phyloP scores from a whole-genome alignment of 2,888 invertebrate species.

The Leptodirus hochenwartii region DNA sequence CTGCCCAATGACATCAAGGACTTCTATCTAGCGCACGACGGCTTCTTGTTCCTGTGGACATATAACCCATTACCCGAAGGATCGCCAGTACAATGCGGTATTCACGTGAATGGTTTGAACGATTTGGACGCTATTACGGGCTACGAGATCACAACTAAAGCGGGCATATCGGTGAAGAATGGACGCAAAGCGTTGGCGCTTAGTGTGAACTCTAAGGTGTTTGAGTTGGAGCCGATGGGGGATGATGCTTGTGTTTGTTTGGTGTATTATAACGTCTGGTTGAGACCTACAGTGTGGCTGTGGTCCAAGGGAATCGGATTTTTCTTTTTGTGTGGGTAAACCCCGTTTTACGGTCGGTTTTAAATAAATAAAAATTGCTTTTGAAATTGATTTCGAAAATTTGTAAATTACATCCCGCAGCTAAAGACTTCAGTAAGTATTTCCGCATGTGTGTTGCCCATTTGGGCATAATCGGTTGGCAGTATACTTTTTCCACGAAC shows the following conservation, averaged over 20 bases:
- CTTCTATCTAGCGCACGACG: conserved; percentile 69
- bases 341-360: too few species aligned
- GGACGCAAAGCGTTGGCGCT: conserved; percentile 13
- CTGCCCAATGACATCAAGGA: conserved; percentile 63
- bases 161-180: conserved; percentile 14
- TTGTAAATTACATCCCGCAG: too few species aligned
- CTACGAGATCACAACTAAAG: conserved; percentile 17
- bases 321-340: conserved; percentile 66
- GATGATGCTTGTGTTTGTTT: conserved; percentile 19
- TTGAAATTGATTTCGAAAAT: too few species aligned
- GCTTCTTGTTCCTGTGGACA: conserved; percentile 62
- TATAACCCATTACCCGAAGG: conserved; percentile 36
- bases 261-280: conserved; percentile 19
- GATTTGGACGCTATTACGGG: conserved; percentile 11
- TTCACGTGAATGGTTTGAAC: conserved; percentile 19
- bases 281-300: conserved; percentile 21
- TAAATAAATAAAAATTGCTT: too few species aligned
- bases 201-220: conserved; percentile 20
- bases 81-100: conserved; percentile 15
- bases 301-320: conserved; percentile 33
- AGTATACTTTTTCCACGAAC: conserved; percentile 24
- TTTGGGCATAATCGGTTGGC: conserved; percentile 82
- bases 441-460: conserved; percentile 78
- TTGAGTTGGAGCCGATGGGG: conserved; percentile 17
- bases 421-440: conserved; percentile 68